Percentiles rank a stretch among this genome's conserved stretches.
These are phyloP conservation scores for Metalampra italica DNA, from an alignment of 2,888 invertebrate genomes.

Conservation along the genomic window DNA sequence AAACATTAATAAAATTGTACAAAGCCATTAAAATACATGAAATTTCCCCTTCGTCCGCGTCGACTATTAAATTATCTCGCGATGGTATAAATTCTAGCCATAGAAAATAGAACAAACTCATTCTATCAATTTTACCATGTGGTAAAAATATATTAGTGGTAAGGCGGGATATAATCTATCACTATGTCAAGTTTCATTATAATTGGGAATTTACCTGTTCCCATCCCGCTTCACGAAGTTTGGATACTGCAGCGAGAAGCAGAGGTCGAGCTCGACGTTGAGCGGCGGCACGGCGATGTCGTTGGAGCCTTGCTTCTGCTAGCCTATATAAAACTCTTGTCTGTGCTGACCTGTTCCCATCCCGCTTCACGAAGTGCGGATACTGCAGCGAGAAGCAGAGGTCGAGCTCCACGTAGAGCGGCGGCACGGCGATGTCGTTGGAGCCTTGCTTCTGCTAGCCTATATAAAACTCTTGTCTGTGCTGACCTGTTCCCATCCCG, in stretches of 20 bases:
- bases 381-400: conserved; percentile 98
- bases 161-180: no score
- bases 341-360: conserved; percentile 88
- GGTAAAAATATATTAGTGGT: no score
- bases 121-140: no score
- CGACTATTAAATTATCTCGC: no score
- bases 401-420: conserved; percentile 95
- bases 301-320: not conserved
- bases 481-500: conserved; percentile 93
- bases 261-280: no score
- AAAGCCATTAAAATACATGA: no score
- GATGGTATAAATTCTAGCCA: no score
- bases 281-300: conserved; percentile 85
- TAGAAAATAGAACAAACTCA: no score
- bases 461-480: conserved; percentile 73
- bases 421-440: conserved; percentile 93
- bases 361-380: conserved; percentile 98
- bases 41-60: no score
- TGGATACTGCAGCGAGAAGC: conserved; percentile 98
- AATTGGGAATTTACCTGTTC: conserved; percentile 82
- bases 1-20: no score
- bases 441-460: conserved; percentile 96
- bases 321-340: not conserved
- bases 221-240: conserved; percentile 98
- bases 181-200: no score